Evolutionary conservation across 2,113 vertebrate species (phyloP), one percentile per base, ranked within the genome.

Genomic region (Hyla sarda): DNA sequence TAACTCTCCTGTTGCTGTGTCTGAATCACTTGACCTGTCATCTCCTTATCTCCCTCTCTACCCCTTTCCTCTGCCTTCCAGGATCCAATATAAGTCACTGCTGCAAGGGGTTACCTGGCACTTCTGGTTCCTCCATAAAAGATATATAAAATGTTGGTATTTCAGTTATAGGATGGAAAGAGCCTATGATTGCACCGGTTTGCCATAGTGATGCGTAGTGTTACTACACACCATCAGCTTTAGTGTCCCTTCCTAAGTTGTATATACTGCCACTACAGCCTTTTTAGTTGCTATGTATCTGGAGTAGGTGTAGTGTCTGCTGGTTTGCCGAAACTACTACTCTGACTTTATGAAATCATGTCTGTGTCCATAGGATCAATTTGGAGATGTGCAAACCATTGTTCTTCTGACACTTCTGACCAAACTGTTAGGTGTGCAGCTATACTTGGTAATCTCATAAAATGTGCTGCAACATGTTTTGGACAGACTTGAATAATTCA

Each of bases 1-100:
- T 91, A 93, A 83, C 89, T 92, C 92, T 90, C 89, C 90, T 88
- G 93, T 88, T 81, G 93, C 95, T 93, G 94, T 93, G 92, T 90
- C 90, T 89, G 89, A 89, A 90, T 89, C 91, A 89, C 88, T 92
- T 90, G 90, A 85, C 82, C 89, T 89, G 92, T 94, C 93, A 93
- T 95, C 93, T 93, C 90, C 65, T 93, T 92, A 93, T 89, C 92
- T 90, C 89, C 92, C 89, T 79, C 62, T 16, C 58, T 19, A 21
- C 50, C 76, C n/a, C 25, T 80, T 85, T 76, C 84, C 84, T 85
- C 88, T 89, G 91, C 91, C 89, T 89, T 88, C 89, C 92, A 90
- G 87, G 88, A 88, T 25, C 87, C 90, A 77, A 79, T 92, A 87
- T 89, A 87, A 88, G 90, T 91, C 89, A 90, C 87, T 90, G 89